Percentiles rank a stretch among this genome's conserved stretches.
phyloP scores from a whole-genome alignment of 1,140 invertebrate species.

The Saccostrea echinata region DNA sequence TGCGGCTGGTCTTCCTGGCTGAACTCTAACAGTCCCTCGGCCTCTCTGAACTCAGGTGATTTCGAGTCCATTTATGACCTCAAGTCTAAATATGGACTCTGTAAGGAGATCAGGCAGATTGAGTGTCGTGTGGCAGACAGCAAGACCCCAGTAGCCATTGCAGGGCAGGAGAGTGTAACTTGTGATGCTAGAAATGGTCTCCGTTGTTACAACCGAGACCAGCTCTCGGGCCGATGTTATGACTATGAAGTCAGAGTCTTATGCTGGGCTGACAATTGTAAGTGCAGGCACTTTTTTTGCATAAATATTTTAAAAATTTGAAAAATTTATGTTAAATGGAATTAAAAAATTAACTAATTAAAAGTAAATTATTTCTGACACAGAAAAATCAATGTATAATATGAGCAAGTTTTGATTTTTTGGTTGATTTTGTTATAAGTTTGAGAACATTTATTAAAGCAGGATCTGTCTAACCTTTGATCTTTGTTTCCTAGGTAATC shows the following conservation, averaged over 20 bases:
- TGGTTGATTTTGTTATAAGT: too few species aligned
- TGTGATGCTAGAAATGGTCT: constrained; percentile 78
- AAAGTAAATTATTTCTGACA: too few species aligned
- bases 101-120: constrained; percentile 86
- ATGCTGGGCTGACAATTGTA: constrained; percentile 68
- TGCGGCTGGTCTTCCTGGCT: constrained; percentile 75
- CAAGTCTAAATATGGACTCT: constrained; percentile 77
- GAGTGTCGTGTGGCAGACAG: constrained; percentile 86
- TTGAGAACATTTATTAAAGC: too few species aligned
- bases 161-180: constrained; percentile 80
- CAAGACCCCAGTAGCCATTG: constrained; percentile 84
- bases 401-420: too few species aligned
- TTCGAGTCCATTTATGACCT: constrained; percentile 74
- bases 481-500: constrained; percentile 4
- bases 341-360: too few species aligned
- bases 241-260: constrained; percentile 72
- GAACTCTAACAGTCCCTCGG: constrained; percentile 67
- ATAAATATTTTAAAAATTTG: not conserved
- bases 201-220: constrained; percentile 75
- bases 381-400: too few species aligned
- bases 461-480: not conserved
- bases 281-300: not conserved
- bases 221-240: constrained; percentile 59
- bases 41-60: constrained; percentile 70
- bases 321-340: not conserved